Evolutionary conservation across 2,113 vertebrate species (phyloP).

Genomic region (Tichodroma muraria): DNA sequence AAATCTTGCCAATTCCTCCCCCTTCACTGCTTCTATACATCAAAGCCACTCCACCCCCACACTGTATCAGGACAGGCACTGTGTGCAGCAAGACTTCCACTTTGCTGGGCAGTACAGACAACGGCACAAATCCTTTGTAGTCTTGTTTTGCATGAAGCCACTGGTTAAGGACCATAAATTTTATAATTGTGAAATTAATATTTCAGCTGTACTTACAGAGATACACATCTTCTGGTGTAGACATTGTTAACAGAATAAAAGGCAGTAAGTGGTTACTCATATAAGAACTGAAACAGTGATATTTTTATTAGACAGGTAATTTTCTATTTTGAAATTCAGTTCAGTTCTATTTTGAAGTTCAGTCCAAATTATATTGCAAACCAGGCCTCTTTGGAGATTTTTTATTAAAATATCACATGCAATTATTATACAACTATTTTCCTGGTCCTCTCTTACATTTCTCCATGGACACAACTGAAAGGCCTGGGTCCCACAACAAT

Average conservation of each 20-base stretch:
- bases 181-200: neutral
- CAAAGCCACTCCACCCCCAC: neutral
- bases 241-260: neutral
- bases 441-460: neutral
- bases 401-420: neutral
- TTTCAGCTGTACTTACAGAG: neutral
- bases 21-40: neutral
- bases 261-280: neutral
- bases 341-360: neutral
- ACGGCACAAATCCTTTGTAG: neutral
- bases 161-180: neutral
- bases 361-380: neutral
- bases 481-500: neutral
- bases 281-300: neutral
- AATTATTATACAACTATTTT: neutral
- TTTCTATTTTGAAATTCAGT: neutral
- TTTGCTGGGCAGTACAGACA: neutral
- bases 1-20: neutral
- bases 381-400: neutral
- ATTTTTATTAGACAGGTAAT: neutral
- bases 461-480: neutral
- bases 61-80: accelerated
- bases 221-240: neutral
- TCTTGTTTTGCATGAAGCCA: neutral
- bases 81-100: neutral